Base-by-base conservation (phyloP, 2,113 vertebrate genomes). In the Brachyhypopomus occidentalis region DNA sequence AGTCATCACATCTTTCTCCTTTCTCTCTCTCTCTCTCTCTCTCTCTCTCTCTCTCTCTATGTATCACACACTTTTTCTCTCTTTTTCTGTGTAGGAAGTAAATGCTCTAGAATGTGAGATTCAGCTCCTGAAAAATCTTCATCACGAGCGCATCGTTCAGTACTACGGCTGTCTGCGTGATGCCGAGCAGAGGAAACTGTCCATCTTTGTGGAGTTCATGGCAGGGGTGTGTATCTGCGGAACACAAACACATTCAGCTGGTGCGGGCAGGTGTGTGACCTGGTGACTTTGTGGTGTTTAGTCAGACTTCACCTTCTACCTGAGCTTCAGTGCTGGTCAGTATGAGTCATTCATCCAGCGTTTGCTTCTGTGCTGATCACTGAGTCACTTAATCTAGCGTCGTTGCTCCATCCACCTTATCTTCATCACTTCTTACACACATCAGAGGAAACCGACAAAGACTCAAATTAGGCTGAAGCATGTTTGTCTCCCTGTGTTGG, bases 161-260 rank as follows among this genome's bases (percentile, higher is more conserved):
- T 97, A 97, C 90, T 97, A 96, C 0, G 96, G 96, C 4, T 97
- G 95, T 72, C 89, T 96, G 70, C 89, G 96, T 71, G 96, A 97
- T 84, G 91, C 93, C 0, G 94, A 95, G 14, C 93, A 94, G 86
- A 96, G 86, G 88, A 97, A 95, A 17, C 89, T 97, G 45, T 96
- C 95, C 5, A 97, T 97, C 88, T 97, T 97, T 60, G 95, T 97
- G 17, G 96, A 97, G 89, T 97, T 96, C 72, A 97, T 97, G 96
- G 95, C 96, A 9, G 96, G 96, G 92, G 96, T 97, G 66, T 58
- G 95, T 91, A 85, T 72, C 36, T n/a, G 25, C n/a, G 23, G 25
- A 14, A 45, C 41, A 45, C 41, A 45, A 45, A 45, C 41, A 4
- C 41, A 5, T 45, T 6, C 41, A 45, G 41, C 38, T 52, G 45